These are phyloP conservation scores for Theropithecus gelada DNA, from an alignment of 2,113 vertebrate genomes.

Conservation along the genomic window DNA sequence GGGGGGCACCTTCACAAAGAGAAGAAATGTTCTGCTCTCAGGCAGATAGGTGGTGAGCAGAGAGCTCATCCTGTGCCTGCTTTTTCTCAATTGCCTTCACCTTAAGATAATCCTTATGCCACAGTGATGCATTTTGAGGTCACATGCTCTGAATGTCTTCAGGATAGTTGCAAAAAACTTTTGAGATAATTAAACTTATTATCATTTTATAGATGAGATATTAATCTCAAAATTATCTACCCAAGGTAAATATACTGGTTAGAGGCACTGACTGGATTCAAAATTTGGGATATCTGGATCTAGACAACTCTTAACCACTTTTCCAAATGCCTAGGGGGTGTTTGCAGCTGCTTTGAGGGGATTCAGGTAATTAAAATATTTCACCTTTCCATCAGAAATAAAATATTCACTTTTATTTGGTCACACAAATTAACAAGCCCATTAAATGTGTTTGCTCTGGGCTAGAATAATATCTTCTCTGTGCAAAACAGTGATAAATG, in stretches of 20 bases:
- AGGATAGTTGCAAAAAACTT: not conserved
- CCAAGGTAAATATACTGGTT: not conserved
- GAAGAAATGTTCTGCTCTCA: not conserved
- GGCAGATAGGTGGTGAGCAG: not conserved
- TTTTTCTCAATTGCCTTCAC: not conserved
- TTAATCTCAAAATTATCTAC: not conserved
- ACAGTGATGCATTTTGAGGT: not conserved
- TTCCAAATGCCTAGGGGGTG: not conserved
- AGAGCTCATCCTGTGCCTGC: not conserved
- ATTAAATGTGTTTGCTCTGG: slow-evolving; percentile 43
- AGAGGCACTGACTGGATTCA: not conserved
- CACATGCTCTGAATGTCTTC: too few species aligned
- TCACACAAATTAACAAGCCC: slow-evolving; percentile 20
- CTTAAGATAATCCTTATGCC: not conserved
- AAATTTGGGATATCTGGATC: not conserved
- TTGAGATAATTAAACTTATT: not conserved
- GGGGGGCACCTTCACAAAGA: not conserved
- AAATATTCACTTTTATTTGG: slow-evolving; percentile 5
- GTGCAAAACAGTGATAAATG: not conserved
- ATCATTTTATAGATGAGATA: not conserved
- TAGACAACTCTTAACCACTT: not conserved
- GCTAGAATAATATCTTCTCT: slow-evolving; percentile 16
- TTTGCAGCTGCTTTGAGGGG: not conserved
- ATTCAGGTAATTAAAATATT: slow-evolving; percentile 39
- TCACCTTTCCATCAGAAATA: slow-evolving; percentile 21